Evolutionary conservation across 1,140 invertebrate species (phyloP).

Genomic region (Gryllus bimaculatus): DNA sequence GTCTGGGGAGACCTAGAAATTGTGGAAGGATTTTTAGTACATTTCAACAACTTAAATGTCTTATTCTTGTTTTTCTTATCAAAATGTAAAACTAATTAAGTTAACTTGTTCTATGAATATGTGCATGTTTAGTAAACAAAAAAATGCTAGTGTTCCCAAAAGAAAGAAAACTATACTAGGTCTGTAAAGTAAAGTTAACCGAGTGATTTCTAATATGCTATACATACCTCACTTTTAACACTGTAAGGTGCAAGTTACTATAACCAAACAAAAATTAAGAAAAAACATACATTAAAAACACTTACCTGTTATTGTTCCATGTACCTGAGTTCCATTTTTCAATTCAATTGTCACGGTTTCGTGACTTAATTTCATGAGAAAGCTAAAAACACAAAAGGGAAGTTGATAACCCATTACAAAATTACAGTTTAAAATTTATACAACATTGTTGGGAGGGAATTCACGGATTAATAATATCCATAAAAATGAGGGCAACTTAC

Average conservation of each 20-base stretch:
- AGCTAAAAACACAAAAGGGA: conserved; percentile 46
- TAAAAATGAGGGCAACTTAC: neutral
- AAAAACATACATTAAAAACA: neutral
- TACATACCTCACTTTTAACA: neutral
- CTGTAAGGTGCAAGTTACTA: neutral
- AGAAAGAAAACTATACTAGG: too few relatives aligned
- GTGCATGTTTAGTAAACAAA: too few relatives aligned
- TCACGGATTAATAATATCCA: neutral
- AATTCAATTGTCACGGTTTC: conserved; percentile 98
- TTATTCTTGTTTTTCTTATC: too few relatives aligned
- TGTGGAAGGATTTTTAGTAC: too few relatives aligned
- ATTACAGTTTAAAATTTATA: neutral
- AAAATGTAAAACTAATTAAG: too few relatives aligned
- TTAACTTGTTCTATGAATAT: too few relatives aligned
- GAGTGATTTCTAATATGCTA: neutral
- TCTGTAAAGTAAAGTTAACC: too few relatives aligned
- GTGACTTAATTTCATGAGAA: conserved; percentile 99
- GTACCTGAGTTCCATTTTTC: conserved; percentile 97
- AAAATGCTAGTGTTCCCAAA: too few relatives aligned
- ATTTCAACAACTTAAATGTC: too few relatives aligned
- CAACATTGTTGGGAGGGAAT: neutral
- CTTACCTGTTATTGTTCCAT: conserved; percentile 85
- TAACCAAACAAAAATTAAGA: neutral
- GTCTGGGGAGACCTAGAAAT: too few relatives aligned
- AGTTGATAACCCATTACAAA: neutral